These are phyloP conservation scores for Eulemur coronatus DNA, from an alignment of 2,797 vertebrate species.

Conservation along the genomic window DNA sequence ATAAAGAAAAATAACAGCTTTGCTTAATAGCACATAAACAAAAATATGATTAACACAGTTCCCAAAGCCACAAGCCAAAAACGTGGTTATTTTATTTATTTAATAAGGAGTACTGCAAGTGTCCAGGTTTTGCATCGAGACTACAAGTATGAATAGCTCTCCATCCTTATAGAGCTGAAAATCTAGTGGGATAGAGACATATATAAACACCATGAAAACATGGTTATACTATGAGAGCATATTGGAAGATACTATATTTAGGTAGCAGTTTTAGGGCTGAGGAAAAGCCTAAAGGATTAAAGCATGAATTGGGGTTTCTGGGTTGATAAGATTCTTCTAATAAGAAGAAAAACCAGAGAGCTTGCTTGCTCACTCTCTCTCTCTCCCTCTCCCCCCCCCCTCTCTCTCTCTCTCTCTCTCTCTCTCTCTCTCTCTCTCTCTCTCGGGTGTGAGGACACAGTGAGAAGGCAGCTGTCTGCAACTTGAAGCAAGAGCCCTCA, in stretches of 20 bases:
- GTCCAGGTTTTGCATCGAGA: not conserved
- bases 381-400: too few species aligned
- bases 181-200: not conserved
- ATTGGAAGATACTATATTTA: not conserved
- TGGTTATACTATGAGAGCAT: not conserved
- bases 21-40: not conserved
- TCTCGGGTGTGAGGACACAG: not conserved
- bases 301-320: not conserved
- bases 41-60: not conserved
- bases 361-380: too few species aligned
- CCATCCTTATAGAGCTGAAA: not conserved
- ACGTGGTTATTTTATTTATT: not conserved
- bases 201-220: not conserved
- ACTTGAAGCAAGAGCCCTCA: not conserved
- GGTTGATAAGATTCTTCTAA: not conserved
- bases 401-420: too few species aligned
- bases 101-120: not conserved
- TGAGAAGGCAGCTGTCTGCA: not conserved
- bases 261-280: not conserved
- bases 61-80: not conserved
- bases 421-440: too few species aligned
- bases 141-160: not conserved
- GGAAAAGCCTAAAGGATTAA: not conserved
- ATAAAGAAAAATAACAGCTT: constrained; percentile 42
- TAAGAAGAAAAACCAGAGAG: not conserved